Percentiles rank a stretch among this genome's conserved stretches.
phyloP scores from a whole-genome alignment of 2,797 vertebrate genomes.

The Alosa sapidissima region DNA sequence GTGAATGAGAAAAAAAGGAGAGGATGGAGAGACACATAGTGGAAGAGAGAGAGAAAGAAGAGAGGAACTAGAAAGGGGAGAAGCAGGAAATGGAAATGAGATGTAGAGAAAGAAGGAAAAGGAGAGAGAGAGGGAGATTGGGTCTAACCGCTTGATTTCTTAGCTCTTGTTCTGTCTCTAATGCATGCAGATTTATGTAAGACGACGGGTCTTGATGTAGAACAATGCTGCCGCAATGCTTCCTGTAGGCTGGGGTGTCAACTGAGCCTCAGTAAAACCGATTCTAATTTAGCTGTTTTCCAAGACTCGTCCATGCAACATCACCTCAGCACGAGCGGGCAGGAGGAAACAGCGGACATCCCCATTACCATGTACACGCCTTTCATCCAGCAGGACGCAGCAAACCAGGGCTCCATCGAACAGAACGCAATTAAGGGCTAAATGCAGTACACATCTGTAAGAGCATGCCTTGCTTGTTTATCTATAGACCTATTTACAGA shows the following conservation, averaged over 20 bases:
- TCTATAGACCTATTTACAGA: neutral
- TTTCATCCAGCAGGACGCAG: neutral
- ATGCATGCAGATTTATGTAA: conserved; percentile 10
- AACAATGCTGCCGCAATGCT: neutral
- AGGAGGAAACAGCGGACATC: neutral
- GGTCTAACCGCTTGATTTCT: neutral
- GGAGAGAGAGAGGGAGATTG: neutral
- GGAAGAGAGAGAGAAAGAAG: conserved; percentile 28
- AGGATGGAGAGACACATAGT: conserved; percentile 28
- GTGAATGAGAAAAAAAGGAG: neutral
- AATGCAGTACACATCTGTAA: neutral
- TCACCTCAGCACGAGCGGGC: neutral
- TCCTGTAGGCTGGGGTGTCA: neutral
- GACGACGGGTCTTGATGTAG: neutral
- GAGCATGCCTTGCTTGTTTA: neutral
- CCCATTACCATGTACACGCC: neutral
- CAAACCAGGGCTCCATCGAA: neutral
- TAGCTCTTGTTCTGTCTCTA: neutral
- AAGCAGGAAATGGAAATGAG: neutral
- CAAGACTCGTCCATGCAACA: neutral
- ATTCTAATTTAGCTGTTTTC: conserved; percentile 10
- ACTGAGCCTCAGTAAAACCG: neutral
- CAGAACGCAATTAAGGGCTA: neutral
- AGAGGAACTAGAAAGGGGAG: conserved; percentile 28
- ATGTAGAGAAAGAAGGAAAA: conserved; percentile 34